phyloP scores from a whole-genome alignment of 2,888 invertebrate genomes.

The Cancer borealis region DNA sequence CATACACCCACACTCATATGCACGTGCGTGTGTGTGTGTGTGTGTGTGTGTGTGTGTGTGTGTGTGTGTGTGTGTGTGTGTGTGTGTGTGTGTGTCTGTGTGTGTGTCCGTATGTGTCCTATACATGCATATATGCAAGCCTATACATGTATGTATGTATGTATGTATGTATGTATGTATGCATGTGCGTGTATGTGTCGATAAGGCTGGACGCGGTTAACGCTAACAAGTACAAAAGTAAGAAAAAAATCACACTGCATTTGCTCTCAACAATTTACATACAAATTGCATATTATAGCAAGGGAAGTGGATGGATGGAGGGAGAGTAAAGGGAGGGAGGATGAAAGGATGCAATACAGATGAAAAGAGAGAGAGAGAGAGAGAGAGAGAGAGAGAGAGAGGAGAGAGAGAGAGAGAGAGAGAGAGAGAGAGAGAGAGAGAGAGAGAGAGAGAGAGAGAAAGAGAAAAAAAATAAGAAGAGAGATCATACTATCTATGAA shows the following conservation, averaged over 20 bases:
- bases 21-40: neutral
- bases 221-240: constrained; percentile 24
- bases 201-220: constrained; percentile 15
- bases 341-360: neutral
- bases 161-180: neutral
- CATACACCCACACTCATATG: neutral
- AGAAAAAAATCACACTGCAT: neutral
- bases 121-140: neutral
- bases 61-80: neutral
- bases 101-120: neutral
- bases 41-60: neutral
- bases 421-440: too few species aligned
- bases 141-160: neutral
- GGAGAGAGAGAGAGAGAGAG: neutral
- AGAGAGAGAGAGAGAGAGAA: too few species aligned
- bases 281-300: constrained; percentile 34
- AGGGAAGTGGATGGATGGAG: neutral
- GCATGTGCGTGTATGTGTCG: neutral
- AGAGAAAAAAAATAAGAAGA: too few species aligned
- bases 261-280: constrained; percentile 17
- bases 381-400: neutral
- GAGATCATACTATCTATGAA: too few species aligned
- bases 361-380: neutral
- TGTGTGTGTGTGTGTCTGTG: neutral
- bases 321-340: neutral